Base-by-base conservation (phyloP, 2,888 invertebrate genomes). In the Idaea aversata region DNA sequence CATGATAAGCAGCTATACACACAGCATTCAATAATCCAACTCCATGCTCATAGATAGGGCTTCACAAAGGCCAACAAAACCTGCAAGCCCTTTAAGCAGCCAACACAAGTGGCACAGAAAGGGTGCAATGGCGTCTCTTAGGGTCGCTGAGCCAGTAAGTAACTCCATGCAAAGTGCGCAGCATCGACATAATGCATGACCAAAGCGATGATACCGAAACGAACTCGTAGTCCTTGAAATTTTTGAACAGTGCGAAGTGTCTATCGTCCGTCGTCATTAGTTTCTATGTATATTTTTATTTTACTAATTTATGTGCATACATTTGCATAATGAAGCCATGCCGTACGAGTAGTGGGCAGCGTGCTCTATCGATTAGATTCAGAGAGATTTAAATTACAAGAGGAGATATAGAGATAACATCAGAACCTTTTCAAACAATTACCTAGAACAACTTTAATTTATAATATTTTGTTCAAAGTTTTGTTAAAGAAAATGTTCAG, bases 141-240 rank as follows among this genome's bases (percentile, higher is more conserved):
- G 25, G 1, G 25, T 25, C 25, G 25, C 25, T 25, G 25, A 25
- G 25, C 25, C 25, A 25, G 25, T 25, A 25, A 25, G 25, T 25
- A 25, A 25, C 25, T 25, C 25, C 65, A 65, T 65, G 65, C 65
- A 65, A 34, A 34, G 34, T 57, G 57, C 47, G 57, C 38, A 16
- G 16, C 16, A 59, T 59, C 15, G 34, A 63, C 34, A 58, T 70
- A 71, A 57, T 66, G 63, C 61, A 71, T 66, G 64, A 61, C 63
- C 64, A n/a, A 73, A 73, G 72, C 74, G 61, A 67, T 66, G 67
- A 70, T 65, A 59, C 62, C 63, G 38, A 36, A 65, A 70, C 67
- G 25, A 67, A 66, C 66, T 63, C 61, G 66, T 79, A 84, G 85
- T 85, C 86, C 83, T 78, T 83, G 81, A 82, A 83, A 83, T 81